These are phyloP conservation scores for Tribolium madens DNA, from an alignment of 1,140 invertebrate genomes.

Conservation along the genomic window DNA sequence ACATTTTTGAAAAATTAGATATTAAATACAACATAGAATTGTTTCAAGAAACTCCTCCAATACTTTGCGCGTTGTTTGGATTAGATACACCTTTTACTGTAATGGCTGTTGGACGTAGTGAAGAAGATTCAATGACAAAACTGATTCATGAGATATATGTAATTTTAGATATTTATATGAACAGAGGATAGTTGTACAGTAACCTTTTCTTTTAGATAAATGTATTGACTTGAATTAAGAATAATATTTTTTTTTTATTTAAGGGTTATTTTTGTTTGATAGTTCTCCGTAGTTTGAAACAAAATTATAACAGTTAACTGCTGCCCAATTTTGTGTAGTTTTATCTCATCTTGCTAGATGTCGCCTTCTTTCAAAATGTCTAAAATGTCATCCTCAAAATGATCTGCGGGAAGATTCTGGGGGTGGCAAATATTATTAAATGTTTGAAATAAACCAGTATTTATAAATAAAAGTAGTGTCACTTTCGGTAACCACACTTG, in stretches of 20 bases:
- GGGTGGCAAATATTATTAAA: conserved; percentile 9
- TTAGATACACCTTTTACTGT: conserved; percentile 55
- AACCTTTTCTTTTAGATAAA: too few species aligned
- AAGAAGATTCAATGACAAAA: conserved; percentile 42
- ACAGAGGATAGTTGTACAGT: too few species aligned
- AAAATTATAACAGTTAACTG: too few species aligned
- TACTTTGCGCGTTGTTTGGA: conserved; percentile 49
- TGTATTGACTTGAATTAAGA: too few species aligned
- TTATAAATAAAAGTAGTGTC: conserved; percentile 2
- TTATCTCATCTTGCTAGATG: not conserved
- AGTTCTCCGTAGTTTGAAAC: too few species aligned
- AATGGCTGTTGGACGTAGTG: conserved; percentile 43
- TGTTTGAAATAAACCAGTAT: not conserved
- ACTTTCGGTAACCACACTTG: not conserved
- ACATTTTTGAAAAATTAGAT: conserved; percentile 53
- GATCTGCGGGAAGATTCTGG: not conserved
- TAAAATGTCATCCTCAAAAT: conserved; percentile 12
- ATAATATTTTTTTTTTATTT: too few species aligned
- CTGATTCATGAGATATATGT: not conserved
- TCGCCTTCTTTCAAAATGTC: not conserved
- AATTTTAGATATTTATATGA: conserved; percentile 5
- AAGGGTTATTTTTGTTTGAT: too few species aligned
- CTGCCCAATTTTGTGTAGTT: too few species aligned
- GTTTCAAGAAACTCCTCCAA: conserved; percentile 51
- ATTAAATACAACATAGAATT: conserved; percentile 45